Conservation (phyloP, 2,888 invertebrate genomes). For the Eilema caniola region DNA sequence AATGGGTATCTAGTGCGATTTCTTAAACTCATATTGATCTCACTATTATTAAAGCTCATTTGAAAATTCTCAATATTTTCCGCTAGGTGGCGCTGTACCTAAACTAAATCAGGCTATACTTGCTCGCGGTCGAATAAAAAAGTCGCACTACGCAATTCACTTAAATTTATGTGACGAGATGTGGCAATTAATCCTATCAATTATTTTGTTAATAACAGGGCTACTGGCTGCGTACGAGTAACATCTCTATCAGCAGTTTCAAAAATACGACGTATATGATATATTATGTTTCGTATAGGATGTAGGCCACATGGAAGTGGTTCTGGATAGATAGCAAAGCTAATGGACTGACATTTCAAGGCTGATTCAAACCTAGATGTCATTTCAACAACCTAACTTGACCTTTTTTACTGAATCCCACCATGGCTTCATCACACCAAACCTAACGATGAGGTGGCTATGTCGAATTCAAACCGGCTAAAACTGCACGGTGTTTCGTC, state of each 20-base stretch:
- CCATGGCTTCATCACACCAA: too few species aligned
- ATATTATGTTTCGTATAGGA: background rate
- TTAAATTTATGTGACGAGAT: background rate
- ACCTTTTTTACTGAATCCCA: too few species aligned
- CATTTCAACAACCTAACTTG: too few species aligned
- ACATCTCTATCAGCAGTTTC: background rate
- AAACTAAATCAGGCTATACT: background rate
- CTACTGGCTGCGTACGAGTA: constrained; percentile 3
- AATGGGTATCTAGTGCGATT: too few species aligned
- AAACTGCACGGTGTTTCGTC: too few species aligned
- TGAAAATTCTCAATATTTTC: background rate
- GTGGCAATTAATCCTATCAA: background rate
- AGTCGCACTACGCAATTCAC: background rate
- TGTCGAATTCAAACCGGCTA: too few species aligned
- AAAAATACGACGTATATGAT: background rate
- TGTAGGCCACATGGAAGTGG: background rate
- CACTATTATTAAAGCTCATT: too few species aligned
- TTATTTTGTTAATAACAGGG: background rate
- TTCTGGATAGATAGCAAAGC: too few species aligned
- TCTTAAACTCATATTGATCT: too few species aligned
- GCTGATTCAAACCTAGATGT: too few species aligned
- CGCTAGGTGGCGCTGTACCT: background rate
- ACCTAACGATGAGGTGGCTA: too few species aligned
- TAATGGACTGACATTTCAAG: too few species aligned
- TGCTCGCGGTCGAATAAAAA: background rate